Conservation (phyloP, 2,888 invertebrate species). For the Lomographa bimaculata region DNA sequence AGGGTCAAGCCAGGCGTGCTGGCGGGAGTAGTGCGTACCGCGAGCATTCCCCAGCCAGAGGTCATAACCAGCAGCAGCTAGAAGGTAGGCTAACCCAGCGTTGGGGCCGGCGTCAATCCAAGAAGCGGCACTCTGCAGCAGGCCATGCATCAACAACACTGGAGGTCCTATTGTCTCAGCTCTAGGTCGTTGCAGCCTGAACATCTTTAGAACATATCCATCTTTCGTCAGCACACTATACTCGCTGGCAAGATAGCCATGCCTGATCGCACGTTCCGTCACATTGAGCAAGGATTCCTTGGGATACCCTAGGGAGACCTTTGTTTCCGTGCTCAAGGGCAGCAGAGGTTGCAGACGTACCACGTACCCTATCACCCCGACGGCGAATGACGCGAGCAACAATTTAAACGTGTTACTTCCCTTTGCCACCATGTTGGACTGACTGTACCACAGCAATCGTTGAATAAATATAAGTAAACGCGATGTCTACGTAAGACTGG, state of each 20-base stretch:
- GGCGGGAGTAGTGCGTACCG: slow-evolving; percentile 63
- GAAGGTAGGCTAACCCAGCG: slow-evolving; percentile 46
- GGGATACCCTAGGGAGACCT: slow-evolving; percentile 32
- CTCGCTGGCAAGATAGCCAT: slow-evolving; percentile 57
- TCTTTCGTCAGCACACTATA: slow-evolving; percentile 58
- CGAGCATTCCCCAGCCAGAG: slow-evolving; percentile 39
- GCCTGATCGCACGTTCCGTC: slow-evolving; percentile 25
- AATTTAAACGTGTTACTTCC: slow-evolving; percentile 23
- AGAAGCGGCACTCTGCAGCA: slow-evolving; percentile 58
- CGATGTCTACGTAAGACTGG: too few species aligned
- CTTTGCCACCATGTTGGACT: slow-evolving; percentile 27
- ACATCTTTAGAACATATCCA: slow-evolving; percentile 59
- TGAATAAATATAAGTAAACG: neutral
- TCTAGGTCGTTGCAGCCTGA: slow-evolving; percentile 48
- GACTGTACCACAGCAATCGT: neutral
- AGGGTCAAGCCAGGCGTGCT: slow-evolving; percentile 67
- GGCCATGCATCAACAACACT: slow-evolving; percentile 63
- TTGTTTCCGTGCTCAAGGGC: slow-evolving; percentile 27
- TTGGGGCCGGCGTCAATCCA: slow-evolving; percentile 61
- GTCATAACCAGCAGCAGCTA: slow-evolving; percentile 41
- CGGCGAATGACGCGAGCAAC: slow-evolving; percentile 24
- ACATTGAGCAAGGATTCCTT: slow-evolving; percentile 32
- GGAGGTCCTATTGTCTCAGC: slow-evolving; percentile 40
- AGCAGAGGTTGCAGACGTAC: slow-evolving; percentile 18
- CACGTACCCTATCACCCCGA: slow-evolving; percentile 24